Percentiles rank a stretch among this genome's conserved stretches.
Evolutionary conservation across 2,113 vertebrate genomes (phyloP).

Genomic region (Pollachius pollachius): DNA sequence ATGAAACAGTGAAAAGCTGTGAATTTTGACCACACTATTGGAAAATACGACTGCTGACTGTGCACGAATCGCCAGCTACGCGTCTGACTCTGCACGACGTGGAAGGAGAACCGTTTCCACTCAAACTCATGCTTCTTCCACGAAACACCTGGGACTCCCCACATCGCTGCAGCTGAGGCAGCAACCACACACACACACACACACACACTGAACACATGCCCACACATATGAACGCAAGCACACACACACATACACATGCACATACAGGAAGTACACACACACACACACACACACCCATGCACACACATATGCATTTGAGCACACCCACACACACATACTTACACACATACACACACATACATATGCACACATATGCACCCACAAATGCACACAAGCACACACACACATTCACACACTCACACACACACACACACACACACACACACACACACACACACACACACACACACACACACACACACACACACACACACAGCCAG

Average conservation of each 20-base stretch:
- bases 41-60: constrained; percentile 49
- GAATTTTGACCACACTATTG: constrained; percentile 38
- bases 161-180: constrained; percentile 55
- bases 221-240: background rate
- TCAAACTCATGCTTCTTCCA: constrained; percentile 34
- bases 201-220: constrained; percentile 27
- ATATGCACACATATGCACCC: no score
- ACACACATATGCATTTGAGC: no score
- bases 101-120: constrained; percentile 46
- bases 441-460: constrained; percentile 1
- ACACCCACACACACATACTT: constrained; percentile 25
- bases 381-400: no score
- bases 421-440: background rate
- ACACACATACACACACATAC: constrained; percentile 22
- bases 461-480: constrained; percentile 1
- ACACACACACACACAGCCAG: constrained; percentile 41
- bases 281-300: background rate
- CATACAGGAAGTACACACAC: background rate
- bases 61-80: constrained; percentile 31
- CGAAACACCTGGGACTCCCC: constrained; percentile 64
- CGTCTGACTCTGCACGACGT: constrained; percentile 47
- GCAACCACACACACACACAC: constrained; percentile 48
- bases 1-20: constrained; percentile 30
- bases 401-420: no score
- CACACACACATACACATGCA: background rate